A percentile compares a stretch with the other conserved stretches of the same genome.
Conservation (phyloP, 2,888 invertebrate genomes). For the Piscicola geometra region DNA sequence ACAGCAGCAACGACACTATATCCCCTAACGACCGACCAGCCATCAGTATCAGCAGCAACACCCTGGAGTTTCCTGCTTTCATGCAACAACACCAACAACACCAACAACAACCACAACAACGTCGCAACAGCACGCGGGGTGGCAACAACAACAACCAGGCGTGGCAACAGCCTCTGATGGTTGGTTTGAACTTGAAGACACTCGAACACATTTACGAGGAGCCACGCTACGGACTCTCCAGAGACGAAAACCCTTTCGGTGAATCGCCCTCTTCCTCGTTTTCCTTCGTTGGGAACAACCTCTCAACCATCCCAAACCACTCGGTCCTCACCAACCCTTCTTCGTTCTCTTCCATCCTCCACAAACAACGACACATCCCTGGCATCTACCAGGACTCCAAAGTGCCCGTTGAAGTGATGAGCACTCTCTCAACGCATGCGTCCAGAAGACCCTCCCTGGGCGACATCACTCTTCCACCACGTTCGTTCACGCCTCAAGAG, state of each 20-base stretch:
- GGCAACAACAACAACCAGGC: not conserved
- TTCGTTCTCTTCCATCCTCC: not conserved
- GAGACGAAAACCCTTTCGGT: not conserved
- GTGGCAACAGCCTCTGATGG: not conserved
- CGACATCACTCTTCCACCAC: not conserved
- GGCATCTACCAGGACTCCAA: not conserved
- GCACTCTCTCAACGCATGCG: not conserved
- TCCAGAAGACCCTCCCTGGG: not conserved
- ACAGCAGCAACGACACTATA: slow-evolving; percentile 9
- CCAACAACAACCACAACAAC: slow-evolving; percentile 6
- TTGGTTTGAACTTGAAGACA: slow-evolving; percentile 2
- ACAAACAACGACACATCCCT: not conserved
- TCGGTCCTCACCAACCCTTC: not conserved
- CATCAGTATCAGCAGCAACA: not conserved
- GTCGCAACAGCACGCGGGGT: not conserved
- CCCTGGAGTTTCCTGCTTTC: slow-evolving; percentile 8
- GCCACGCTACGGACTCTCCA: not conserved
- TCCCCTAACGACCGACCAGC: slow-evolving; percentile 1
- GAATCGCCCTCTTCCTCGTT: slow-evolving; percentile 26
- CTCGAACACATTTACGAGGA: slow-evolving; percentile 27
- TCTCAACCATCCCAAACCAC: not conserved
- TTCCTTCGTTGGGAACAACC: slow-evolving; percentile 13
- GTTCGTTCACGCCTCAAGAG: not conserved
- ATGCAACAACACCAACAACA: not conserved
- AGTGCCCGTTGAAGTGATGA: slow-evolving; percentile 14